Base-by-base conservation (phyloP, 1,140 invertebrate genomes). In the Nebria ingens region DNA sequence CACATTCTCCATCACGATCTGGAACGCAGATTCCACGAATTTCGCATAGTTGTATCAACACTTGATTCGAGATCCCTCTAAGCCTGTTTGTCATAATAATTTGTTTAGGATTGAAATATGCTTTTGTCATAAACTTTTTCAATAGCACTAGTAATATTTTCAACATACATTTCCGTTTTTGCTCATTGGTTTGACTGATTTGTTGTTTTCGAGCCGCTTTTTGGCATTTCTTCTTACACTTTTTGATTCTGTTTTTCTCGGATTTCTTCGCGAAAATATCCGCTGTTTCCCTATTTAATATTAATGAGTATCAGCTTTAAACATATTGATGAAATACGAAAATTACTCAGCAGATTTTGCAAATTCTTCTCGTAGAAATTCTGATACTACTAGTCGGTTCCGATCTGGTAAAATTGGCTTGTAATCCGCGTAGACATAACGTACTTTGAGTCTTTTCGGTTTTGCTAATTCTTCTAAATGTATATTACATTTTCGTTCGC, bases 61-160 rank as follows among this genome's bases (percentile, higher is more conserved):
- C 15, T 4, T 4, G 3, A 17, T 45, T 45, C 17, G 40, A 45
- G 4, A 45, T 9, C 3, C 17, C 3, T 17, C 40, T 6, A 12
- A 45, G 17, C 40, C 40, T 45, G 15, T 45, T 45, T 11, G 40
- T 45, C 40, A 45, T 45, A 45, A 45, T 45, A 45, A 45, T 45
- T 45, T 45, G 40, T 45, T 45, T 45, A 6, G 40, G 40, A 17
- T 45, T 45, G 17, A 9, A 45, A 45, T 17, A 17, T 11, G 40
- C 40, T 45, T 17, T 45, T 17, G 17, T 12, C 40, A 45, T 45
- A 45, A 12, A 17, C 15, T 12, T 45, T 45, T 45, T 45, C 17
- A 45, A 17, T 11, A 17, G 3, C 4, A 12, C 40, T 4, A 3
- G 9, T 45, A 45, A 45, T 4, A 45, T 6, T 4, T 45, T 17